phyloP scores from a whole-genome alignment of 2,888 invertebrate species.

The Unio delphinus region DNA sequence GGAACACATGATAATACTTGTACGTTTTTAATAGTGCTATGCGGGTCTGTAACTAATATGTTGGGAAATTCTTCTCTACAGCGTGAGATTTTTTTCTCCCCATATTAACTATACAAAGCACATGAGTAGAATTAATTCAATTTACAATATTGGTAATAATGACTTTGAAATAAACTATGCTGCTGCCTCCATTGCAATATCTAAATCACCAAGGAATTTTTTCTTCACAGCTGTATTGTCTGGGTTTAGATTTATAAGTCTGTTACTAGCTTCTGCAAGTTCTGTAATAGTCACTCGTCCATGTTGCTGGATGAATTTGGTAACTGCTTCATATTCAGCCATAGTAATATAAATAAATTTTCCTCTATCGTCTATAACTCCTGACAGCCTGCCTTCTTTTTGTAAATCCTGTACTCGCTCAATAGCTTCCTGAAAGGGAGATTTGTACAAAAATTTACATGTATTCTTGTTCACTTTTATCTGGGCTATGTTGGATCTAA shows the following conservation, averaged over 20 bases:
- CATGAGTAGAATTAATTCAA: too few species aligned
- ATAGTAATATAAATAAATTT: conserved; percentile 98
- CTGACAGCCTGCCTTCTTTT: conserved; percentile 85
- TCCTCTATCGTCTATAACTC: conserved; percentile 98
- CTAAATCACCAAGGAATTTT: conserved; percentile 35
- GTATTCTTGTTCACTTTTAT: too few species aligned
- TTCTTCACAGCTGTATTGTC: conserved; percentile 55
- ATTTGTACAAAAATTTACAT: too few species aligned
- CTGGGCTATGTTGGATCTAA: too few species aligned
- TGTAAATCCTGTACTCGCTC: conserved; percentile 87
- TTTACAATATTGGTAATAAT: too few species aligned
- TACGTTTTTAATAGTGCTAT: too few species aligned
- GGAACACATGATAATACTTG: too few species aligned
- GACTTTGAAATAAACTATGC: not conserved
- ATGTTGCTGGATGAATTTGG: conserved; percentile 93
- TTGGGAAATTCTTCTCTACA: too few species aligned
- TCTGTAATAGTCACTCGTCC: conserved; percentile 95
- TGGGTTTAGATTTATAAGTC: conserved; percentile 85
- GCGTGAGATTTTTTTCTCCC: too few species aligned
- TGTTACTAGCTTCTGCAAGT: conserved; percentile 93
- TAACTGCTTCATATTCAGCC: conserved; percentile 91
- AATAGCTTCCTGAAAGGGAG: conserved; percentile 69
- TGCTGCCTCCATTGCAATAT: conserved; percentile 12
- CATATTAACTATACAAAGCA: too few species aligned
- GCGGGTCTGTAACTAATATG: too few species aligned